Base-by-base conservation (phyloP, 2,888 invertebrate genomes). In the Diaphora mendica region DNA sequence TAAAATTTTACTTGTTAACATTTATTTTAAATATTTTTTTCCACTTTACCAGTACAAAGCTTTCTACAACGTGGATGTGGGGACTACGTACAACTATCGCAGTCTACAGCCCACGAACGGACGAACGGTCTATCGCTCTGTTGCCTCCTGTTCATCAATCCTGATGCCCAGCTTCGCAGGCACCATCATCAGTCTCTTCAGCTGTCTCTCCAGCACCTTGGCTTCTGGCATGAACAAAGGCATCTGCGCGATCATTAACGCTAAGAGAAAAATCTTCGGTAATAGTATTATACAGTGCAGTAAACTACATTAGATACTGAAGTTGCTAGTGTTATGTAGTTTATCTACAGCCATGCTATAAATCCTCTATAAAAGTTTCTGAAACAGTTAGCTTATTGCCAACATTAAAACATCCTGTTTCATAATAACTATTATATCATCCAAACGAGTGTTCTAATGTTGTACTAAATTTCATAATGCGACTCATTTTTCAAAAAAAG, bases 61-160 rank as follows among this genome's bases (percentile, higher is more conserved):
- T 17, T 88, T 95, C 84, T 91, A 89, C 79, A 88, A 87, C 76
- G 92, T 91, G 0, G 87, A 94, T 78, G 86, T 95, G 0, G 94
- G 93, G 1, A 91, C 91, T 26, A 85, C 91, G 23, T 90, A 90
- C 86, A 96, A 96, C 90, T 95, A 94, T 88, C 90, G 96, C 23
- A 92, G 93, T 20, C 86, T 93, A 1, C 96, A 96, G 70, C 82
- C 91, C 0, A 80, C 87, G 11, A 90, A 92, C 80, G 33, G 3
- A 33, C 90, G 95, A 9, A 82, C 92, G 20, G 90, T 96, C 2
- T 95, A 93, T 89, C 91, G 93, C 0, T 93, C 94, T 13, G 74
- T 86, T 2, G 89, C 92, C 0, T 92, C 94, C 0, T 89, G 91
- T 74, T 87, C 92, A 5, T 72, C 88, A 15, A 76, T 90, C 59